These are phyloP conservation scores for Sminthurinus signatus DNA, from an alignment of 1,140 invertebrate species.

Conservation along the genomic window DNA sequence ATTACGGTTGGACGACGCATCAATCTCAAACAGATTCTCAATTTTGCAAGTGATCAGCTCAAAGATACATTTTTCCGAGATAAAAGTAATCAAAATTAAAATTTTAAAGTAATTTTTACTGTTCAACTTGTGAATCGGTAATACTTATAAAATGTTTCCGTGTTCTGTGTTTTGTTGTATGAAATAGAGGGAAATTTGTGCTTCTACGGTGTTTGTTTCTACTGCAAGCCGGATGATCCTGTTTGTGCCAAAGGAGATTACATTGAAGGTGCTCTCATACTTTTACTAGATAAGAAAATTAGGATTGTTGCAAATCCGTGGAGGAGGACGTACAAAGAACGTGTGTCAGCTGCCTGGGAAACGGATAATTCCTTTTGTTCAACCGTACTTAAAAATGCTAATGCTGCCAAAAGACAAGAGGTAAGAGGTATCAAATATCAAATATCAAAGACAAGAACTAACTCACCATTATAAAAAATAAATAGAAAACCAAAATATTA, in stretches of 20 bases:
- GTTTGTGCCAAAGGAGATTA: slow-evolving; percentile 64
- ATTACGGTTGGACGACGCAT: slow-evolving; percentile 70
- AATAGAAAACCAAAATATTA: too few relatives aligned
- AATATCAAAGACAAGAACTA: too few relatives aligned
- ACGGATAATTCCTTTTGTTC: slow-evolving; percentile 21
- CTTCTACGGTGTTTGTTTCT: slow-evolving; percentile 83
- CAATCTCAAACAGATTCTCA: slow-evolving; percentile 66
- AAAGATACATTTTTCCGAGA: slow-evolving; percentile 54
- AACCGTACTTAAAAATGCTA: slow-evolving; percentile 1
- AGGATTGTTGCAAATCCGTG: slow-evolving; percentile 73
- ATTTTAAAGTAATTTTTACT: too few relatives aligned
- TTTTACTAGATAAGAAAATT: slow-evolving; percentile 67
- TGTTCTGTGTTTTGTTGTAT: background rate
- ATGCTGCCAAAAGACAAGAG: slow-evolving; percentile 14
- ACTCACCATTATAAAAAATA: too few relatives aligned
- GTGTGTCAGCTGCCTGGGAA: slow-evolving; percentile 56
- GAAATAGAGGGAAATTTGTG: slow-evolving; percentile 51
- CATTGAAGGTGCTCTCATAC: slow-evolving; percentile 73
- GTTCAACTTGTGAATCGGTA: too few relatives aligned
- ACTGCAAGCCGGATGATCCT: slow-evolving; percentile 71
- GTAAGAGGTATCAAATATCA: too few relatives aligned
- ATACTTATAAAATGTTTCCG: too few relatives aligned
- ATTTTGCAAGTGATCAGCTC: slow-evolving; percentile 59
- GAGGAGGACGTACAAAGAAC: slow-evolving; percentile 76
- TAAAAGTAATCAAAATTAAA: slow-evolving; percentile 45